Evolutionary conservation across 1,140 invertebrate genomes (phyloP).

Genomic region (Akabosia matsudoensis): DNA sequence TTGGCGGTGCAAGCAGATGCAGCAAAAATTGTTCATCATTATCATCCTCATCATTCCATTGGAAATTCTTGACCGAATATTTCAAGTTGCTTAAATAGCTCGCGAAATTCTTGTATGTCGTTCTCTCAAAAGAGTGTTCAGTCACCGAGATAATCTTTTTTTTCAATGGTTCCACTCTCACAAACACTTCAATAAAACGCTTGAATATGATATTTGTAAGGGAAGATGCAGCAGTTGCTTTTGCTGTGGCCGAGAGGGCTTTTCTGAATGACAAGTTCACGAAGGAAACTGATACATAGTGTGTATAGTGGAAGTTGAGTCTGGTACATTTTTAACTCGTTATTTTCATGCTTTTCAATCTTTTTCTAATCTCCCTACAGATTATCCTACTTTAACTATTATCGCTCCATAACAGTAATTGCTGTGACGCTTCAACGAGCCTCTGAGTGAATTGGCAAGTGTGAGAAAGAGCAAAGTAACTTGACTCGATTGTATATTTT

Average conservation of each 20-base stretch:
- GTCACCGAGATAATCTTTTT: not conserved
- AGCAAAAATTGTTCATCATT: not conserved
- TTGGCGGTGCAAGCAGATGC: not conserved
- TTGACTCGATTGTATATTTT: too few species aligned
- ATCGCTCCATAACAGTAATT: too few species aligned
- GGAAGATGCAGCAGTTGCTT: too few species aligned
- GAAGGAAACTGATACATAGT: not conserved
- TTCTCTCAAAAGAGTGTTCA: not conserved
- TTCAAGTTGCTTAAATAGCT: not conserved
- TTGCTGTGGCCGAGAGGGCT: too few species aligned
- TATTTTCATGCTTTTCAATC: slow-evolving; percentile 14
- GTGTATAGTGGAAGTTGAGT: not conserved
- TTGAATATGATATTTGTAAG: too few species aligned
- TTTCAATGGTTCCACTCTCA: not conserved
- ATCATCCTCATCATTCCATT: not conserved
- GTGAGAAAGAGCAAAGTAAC: not conserved
- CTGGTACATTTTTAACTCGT: too few species aligned
- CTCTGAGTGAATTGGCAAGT: not conserved
- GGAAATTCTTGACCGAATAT: not conserved
- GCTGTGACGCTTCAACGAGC: not conserved
- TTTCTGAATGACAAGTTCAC: not conserved
- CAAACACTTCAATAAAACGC: too few species aligned
- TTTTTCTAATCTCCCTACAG: not conserved
- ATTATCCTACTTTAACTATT: too few species aligned
- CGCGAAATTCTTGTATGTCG: not conserved